Evolutionary conservation across 2,797 vertebrate genomes (phyloP), one percentile per base, ranked within the genome.

Genomic region (Pempheris klunzingeri): DNA sequence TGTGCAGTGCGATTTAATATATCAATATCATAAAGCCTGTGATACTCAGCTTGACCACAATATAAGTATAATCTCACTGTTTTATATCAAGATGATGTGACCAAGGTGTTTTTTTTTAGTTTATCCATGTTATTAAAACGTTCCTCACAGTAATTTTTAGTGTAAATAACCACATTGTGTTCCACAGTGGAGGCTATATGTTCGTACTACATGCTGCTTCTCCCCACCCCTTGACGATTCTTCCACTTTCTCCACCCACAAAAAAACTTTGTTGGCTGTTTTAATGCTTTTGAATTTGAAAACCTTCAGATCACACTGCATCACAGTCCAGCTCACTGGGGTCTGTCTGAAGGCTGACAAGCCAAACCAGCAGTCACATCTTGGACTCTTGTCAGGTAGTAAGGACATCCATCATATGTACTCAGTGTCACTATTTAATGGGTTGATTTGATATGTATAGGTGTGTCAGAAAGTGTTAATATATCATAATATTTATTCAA

Each of bases 181-280:
- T 71, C 22, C 17, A 60, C 15, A 46, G 18, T 57, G 5, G 20
- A 53, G 53, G n/a, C 62, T 73, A 24, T 14, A 43, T 34, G 30
- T 76, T 69, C 5, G 2, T 14, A 58, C 13, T 17, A 71, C 71
- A 57, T 65, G 58, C 69, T 81, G 77, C 26, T 74, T 82, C 36
- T 80, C 77, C 65, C 84, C 89, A 66, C 81, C 83, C 85, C 80
- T 68, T 71, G 24, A 57, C 50, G 41, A 39, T 12, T 57, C 34
- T 3, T 43, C 67, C 30, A 49, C 30, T 79, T 66, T 88, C 93
- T 89, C 93, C 93, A 82, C 93, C 93, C 93, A 90, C 90, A 77
- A 66, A 77, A 66, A 81, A 46, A 65, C 57, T 69, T 80, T 3
- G 66, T 66, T 77, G 81, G 79, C 39, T 71, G 46, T 72, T 67